phyloP scores from a whole-genome alignment of 2,797 vertebrate genomes.

The Morelia viridis region DNA sequence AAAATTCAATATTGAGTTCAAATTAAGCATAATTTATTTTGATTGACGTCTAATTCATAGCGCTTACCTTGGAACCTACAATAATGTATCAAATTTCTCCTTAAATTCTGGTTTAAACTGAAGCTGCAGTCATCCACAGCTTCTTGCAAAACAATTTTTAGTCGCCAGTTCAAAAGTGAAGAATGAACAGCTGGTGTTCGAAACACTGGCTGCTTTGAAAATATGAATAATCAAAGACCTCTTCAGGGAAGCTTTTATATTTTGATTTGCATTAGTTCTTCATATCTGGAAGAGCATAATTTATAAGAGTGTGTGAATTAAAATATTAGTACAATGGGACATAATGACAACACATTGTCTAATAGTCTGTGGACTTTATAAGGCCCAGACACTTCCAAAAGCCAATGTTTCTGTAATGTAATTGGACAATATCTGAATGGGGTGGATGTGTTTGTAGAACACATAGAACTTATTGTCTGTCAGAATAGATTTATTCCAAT shows the following conservation, averaged over 20 bases:
- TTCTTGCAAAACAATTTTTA: not conserved
- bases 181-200: not conserved
- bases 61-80: not conserved
- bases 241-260: slow-evolving; percentile 32
- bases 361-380: not conserved
- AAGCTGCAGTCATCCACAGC: not conserved
- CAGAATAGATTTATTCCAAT: not conserved
- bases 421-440: not conserved
- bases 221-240: slow-evolving; percentile 1
- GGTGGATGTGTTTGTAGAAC: not conserved
- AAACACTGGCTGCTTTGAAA: slow-evolving; percentile 24
- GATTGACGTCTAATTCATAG: not conserved
- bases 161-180: not conserved
- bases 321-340: slow-evolving; percentile 39
- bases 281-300: slow-evolving; percentile 45
- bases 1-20: not conserved
- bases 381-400: not conserved
- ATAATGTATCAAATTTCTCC: not conserved
- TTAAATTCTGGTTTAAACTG: slow-evolving; percentile 3
- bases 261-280: slow-evolving; percentile 39
- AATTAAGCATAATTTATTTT: not conserved
- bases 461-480: not conserved
- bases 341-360: not conserved
- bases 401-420: not conserved
- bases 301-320: slow-evolving; percentile 39